Conservation (phyloP, 1,140 invertebrate genomes). For the Rhopalosiphum padi region DNA sequence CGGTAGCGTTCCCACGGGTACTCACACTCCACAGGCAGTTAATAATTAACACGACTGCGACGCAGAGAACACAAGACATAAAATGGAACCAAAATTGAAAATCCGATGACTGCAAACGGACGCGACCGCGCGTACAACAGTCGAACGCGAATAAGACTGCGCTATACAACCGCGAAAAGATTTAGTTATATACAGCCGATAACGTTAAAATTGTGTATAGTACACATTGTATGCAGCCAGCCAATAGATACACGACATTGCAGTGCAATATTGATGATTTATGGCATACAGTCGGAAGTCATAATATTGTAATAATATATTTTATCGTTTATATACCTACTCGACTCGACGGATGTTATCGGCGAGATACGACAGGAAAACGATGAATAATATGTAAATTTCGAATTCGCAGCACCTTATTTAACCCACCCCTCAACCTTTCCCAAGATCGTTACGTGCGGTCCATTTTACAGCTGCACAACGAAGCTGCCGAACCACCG, state of each 20-base stretch:
- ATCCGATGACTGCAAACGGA: background rate
- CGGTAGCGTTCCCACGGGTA: background rate
- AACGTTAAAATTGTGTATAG: background rate
- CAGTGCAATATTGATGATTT: background rate
- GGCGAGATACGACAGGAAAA: background rate
- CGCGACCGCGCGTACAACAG: background rate
- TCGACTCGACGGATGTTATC: background rate
- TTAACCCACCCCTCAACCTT: background rate
- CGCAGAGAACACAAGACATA: background rate
- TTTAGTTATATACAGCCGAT: conserved; percentile 18
- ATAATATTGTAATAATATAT: background rate
- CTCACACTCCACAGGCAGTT: background rate
- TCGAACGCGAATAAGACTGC: background rate
- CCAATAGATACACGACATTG: background rate
- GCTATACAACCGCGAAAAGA: background rate
- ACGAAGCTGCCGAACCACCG: background rate
- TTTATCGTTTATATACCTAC: background rate
- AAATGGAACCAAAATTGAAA: background rate
- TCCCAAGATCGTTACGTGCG: background rate
- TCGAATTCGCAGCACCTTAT: background rate
- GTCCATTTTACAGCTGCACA: background rate
- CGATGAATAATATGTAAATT: background rate
- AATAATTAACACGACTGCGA: background rate
- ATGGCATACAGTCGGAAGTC: background rate
- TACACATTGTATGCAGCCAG: background rate